Evolutionary conservation across 2,888 invertebrate species (phyloP).

Genomic region (Eudemis profundana): DNA sequence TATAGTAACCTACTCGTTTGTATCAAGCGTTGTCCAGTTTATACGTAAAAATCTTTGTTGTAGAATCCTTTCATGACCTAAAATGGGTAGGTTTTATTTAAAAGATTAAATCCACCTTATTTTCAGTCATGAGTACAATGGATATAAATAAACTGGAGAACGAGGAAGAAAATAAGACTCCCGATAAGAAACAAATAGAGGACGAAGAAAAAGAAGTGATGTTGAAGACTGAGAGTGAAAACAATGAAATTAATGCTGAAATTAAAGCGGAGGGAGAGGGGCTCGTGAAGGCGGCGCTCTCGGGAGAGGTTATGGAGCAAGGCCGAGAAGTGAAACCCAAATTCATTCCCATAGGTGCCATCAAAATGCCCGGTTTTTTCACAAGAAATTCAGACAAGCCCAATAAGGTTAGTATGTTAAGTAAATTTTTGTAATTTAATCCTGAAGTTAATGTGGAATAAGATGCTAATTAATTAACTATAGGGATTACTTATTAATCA

Average conservation of each 20-base stretch:
- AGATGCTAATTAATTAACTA: too few relatives aligned
- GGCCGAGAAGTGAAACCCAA: slow-evolving; percentile 91
- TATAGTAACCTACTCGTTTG: not conserved
- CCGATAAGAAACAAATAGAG: slow-evolving; percentile 88
- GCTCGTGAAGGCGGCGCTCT: slow-evolving; percentile 81
- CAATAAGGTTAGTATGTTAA: slow-evolving; percentile 84
- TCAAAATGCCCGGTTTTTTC: slow-evolving; percentile 94
- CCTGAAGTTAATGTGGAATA: not conserved
- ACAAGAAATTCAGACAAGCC: slow-evolving; percentile 90
- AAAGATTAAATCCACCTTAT: slow-evolving; percentile 10
- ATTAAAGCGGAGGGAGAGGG: slow-evolving; percentile 78
- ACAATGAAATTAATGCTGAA: slow-evolving; percentile 77
- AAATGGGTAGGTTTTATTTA: not conserved
- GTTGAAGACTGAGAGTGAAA: slow-evolving; percentile 85
- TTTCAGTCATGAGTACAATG: slow-evolving; percentile 66
- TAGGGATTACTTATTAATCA: not conserved
- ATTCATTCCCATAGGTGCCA: slow-evolving; percentile 94
- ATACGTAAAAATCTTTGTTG: not conserved
- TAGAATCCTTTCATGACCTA: not conserved
- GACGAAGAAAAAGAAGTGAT: slow-evolving; percentile 87
- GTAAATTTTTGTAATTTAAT: not conserved
- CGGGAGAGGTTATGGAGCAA: slow-evolving; percentile 85
- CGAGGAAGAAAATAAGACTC: slow-evolving; percentile 74
- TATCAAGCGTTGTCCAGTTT: not conserved
- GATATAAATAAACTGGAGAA: slow-evolving; percentile 74